Evolutionary conservation across 2,113 vertebrate genomes (phyloP).

Genomic region (Urocitellus parryii): DNA sequence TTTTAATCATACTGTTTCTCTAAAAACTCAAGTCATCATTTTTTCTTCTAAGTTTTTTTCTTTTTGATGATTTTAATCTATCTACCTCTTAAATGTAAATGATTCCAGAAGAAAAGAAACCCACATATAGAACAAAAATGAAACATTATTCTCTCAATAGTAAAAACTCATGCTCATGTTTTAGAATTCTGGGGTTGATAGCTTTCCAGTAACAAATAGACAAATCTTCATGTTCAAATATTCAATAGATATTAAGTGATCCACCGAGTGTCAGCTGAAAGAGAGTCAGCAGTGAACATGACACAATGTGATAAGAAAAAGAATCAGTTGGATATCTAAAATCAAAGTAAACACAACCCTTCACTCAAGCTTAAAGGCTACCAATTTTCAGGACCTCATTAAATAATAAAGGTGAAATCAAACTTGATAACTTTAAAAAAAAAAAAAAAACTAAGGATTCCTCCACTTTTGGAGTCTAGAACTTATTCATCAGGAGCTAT

Average conservation of each 20-base stretch:
- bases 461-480: not conserved
- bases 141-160: not conserved
- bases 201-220: conserved; percentile 27
- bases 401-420: conserved; percentile 31
- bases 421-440: not conserved
- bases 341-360: not conserved
- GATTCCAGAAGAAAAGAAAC: not conserved
- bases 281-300: not conserved
- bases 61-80: conserved; percentile 23
- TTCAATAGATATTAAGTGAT: not conserved
- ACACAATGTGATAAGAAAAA: not conserved
- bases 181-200: not conserved
- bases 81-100: not conserved
- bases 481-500: not conserved
- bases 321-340: not conserved
- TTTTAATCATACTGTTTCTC: conserved; percentile 24
- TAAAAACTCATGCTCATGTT: not conserved
- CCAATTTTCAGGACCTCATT: conserved; percentile 28
- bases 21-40: conserved; percentile 2
- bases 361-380: conserved; percentile 9
- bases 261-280: not conserved
- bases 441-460: conserved; percentile 1
- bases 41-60: conserved; percentile 53
- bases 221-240: not conserved
- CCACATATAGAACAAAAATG: conserved; percentile 8